Conservation (phyloP, 2,888 invertebrate species). For the Abrostola tripartita region DNA sequence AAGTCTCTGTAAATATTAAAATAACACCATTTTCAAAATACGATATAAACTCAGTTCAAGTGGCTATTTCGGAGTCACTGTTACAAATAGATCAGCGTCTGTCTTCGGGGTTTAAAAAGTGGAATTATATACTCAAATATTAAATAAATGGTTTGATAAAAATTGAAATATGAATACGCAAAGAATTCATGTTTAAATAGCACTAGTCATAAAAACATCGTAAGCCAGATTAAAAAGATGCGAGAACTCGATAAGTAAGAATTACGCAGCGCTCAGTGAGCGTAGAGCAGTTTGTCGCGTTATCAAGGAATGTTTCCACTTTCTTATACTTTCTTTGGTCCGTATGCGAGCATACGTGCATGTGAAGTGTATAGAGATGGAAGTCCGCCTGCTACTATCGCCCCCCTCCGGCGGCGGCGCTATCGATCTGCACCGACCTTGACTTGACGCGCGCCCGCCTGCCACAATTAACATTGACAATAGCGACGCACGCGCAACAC, state of each 20-base stretch:
- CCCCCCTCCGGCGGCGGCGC: conserved; percentile 63
- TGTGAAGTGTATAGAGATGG: conserved; percentile 64
- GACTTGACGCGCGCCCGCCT: conserved; percentile 77
- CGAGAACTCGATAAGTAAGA: conserved; percentile 55
- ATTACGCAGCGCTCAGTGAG: conserved; percentile 64
- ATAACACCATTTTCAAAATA: no score
- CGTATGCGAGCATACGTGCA: conserved; percentile 74
- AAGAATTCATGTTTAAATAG: conserved; percentile 18
- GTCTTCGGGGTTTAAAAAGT: no score
- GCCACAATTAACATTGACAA: conserved; percentile 82
- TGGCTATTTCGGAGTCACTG: no score
- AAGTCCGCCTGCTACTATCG: conserved; percentile 56
- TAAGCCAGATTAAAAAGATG: conserved; percentile 50
- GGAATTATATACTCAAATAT: neutral
- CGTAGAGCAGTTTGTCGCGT: conserved; percentile 64
- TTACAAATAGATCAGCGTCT: no score
- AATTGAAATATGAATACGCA: neutral
- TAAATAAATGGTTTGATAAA: neutral
- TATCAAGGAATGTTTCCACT: conserved; percentile 82
- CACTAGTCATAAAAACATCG: conserved; percentile 46
- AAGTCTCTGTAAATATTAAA: no score
- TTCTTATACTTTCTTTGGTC: conserved; percentile 82
- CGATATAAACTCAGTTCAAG: no score
- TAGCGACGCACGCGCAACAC: conserved; percentile 76
- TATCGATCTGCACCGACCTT: conserved; percentile 84